Evolutionary conservation across 2,113 vertebrate genomes (phyloP), one percentile per base, ranked within the genome.

Genomic region (Perca fluviatilis): DNA sequence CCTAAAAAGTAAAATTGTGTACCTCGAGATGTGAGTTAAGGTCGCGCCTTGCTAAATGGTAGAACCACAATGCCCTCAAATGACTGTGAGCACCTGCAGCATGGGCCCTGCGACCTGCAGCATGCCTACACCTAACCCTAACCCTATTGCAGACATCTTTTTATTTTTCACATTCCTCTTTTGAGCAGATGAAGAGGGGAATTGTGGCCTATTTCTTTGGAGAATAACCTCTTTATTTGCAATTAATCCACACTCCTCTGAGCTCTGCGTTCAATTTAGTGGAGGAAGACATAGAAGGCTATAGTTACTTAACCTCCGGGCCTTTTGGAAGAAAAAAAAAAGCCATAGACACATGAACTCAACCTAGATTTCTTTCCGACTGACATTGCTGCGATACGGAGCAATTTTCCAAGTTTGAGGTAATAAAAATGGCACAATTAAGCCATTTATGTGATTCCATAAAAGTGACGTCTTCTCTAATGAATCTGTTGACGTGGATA

Each of bases 211-310:
- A 94, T 92, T 93, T 91, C 89, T 90, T 88, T 86, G 82, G 86
- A 92, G 92, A 90, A 94, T 91, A 94, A 94, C 93, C 93, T 92
- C 93, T 93, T 94, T 93, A 93, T 92, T 92, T 88, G 92, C 90
- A 91, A 94, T 93, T 92, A 94, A 92, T 91, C 92, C 86, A 83
- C 84, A 85, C 80, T 90, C 88, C 92, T 92, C 77, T 85, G 90
- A 92, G 93, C 89, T 88, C 93, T 86, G 76, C 84, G 79, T 93
- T 91, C 90, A 93, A 92, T 92, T 93, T 92, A 84, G 89, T 86
- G 12, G 82, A 93, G 89, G 88, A 90, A 94, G 88, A 93, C 81
- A 57, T 83, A 77, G 82, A 86, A 87, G 90, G 88, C 81, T 84
- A 67, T 77, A 89, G 90, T 92, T 92, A 92, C 93, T 93, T 94